A percentile compares a stretch with the other conserved stretches of the same genome.
Conservation (phyloP, 2,888 invertebrate species). For the Parochlus steinenii region DNA sequence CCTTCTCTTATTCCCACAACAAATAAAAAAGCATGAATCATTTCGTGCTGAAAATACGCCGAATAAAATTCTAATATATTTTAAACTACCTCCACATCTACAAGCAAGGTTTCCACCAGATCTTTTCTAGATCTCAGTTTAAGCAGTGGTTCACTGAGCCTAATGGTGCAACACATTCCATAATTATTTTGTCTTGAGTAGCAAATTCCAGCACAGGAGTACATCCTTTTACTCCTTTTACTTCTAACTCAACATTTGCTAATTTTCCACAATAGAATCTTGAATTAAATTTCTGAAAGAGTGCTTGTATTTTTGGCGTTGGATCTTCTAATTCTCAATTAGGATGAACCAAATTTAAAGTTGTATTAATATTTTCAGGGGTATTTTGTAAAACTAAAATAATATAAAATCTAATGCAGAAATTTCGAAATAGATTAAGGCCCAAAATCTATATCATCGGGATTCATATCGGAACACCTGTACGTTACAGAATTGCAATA, state of each 20-base stretch:
- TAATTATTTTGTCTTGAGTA: slow-evolving; percentile 25
- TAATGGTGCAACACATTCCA: slow-evolving; percentile 23
- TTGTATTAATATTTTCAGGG: slow-evolving; percentile 25
- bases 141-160: slow-evolving; percentile 76
- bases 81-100: slow-evolving; percentile 99
- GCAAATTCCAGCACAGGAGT: slow-evolving; percentile 42
- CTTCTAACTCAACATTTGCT: slow-evolving; percentile 62
- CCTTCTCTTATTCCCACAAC: slow-evolving; percentile 68
- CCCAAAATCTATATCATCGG: too few relatives aligned
- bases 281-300: slow-evolving; percentile 75
- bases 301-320: slow-evolving; percentile 70
- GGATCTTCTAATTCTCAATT: slow-evolving; percentile 75
- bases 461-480: too few relatives aligned
- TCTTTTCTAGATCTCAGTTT: slow-evolving; percentile 87
- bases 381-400: too few relatives aligned
- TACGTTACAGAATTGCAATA: too few relatives aligned
- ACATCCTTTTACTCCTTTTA: slow-evolving; percentile 95
- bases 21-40: slow-evolving; percentile 99
- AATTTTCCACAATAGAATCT: slow-evolving; percentile 71
- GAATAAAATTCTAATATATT: too few relatives aligned
- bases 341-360: slow-evolving; percentile 27
- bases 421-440: too few relatives aligned
- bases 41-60: slow-evolving; percentile 98
- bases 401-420: too few relatives aligned
- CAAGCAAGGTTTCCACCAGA: slow-evolving; percentile 90